Percentiles rank a stretch among this genome's conserved stretches.
Evolutionary conservation across 2,113 vertebrate species (phyloP).

Genomic region (Cettia cetti): DNA sequence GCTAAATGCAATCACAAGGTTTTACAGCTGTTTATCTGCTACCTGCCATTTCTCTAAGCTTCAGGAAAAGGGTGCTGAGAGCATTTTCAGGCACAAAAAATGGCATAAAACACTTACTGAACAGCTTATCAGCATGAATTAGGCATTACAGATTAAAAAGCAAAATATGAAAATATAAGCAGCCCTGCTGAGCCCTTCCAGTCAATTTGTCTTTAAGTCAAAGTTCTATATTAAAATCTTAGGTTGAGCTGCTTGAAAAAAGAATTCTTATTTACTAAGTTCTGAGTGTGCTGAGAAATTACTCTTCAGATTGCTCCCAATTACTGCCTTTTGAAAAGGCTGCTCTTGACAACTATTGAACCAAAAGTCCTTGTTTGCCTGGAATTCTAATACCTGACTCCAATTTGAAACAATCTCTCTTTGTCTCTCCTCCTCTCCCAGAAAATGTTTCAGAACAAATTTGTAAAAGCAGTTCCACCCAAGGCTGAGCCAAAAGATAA

Average conservation of each 20-base stretch:
- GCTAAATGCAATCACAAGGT: background rate
- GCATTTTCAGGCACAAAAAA: background rate
- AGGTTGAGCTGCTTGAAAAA: background rate
- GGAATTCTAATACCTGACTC: background rate
- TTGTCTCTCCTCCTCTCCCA: background rate
- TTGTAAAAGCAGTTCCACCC: background rate
- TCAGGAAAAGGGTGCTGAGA: background rate
- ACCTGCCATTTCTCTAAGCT: background rate
- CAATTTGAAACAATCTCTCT: constrained; percentile 17
- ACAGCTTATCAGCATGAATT: background rate
- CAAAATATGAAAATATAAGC: constrained; percentile 29
- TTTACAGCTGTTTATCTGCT: background rate
- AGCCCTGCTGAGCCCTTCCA: background rate
- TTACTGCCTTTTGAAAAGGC: constrained; percentile 46
- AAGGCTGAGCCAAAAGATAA: background rate
- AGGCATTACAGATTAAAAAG: background rate
- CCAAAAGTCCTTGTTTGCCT: constrained; percentile 26
- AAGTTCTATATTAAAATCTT: background rate
- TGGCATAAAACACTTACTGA: background rate
- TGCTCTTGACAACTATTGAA: constrained; percentile 43
- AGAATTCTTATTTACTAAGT: constrained; percentile 8
- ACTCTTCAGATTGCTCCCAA: constrained; percentile 46
- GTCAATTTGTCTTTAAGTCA: background rate
- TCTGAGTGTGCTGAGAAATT: constrained; percentile 25
- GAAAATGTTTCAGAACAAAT: background rate